Percentiles rank a stretch among this genome's conserved stretches.
Evolutionary conservation across 2,797 vertebrate genomes (phyloP).

Genomic region (Cyclura pinguis): DNA sequence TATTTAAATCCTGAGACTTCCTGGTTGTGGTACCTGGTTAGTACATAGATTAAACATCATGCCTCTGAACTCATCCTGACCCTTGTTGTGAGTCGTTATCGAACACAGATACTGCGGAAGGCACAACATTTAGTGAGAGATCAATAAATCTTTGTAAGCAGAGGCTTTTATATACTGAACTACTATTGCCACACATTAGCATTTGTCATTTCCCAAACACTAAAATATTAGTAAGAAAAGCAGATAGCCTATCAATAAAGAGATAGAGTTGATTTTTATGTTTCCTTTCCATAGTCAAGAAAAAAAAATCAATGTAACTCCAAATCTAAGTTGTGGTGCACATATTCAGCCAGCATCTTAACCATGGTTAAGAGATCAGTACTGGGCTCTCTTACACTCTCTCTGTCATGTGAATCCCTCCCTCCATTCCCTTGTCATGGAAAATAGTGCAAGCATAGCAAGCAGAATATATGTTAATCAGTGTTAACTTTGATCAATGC

Average conservation of each 20-base stretch:
- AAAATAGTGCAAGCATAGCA: background rate
- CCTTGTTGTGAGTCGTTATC: constrained; percentile 35
- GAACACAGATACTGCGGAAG: constrained; percentile 38
- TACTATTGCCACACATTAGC: constrained; percentile 21
- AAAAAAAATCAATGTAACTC: background rate
- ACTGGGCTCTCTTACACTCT: background rate
- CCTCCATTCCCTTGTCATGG: background rate
- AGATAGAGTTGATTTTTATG: constrained; percentile 15
- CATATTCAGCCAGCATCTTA: background rate
- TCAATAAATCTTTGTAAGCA: constrained; percentile 46
- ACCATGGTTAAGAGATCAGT: background rate
- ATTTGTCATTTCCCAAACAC: constrained; percentile 33
- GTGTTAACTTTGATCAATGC: background rate
- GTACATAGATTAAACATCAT: constrained; percentile 33
- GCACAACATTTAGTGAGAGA: constrained; percentile 34
- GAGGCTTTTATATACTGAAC: constrained; percentile 34
- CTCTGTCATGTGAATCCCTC: background rate
- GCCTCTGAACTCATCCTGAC: constrained; percentile 33
- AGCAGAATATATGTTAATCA: background rate
- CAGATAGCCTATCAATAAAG: constrained; percentile 10
- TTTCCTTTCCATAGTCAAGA: constrained; percentile 23
- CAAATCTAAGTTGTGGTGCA: background rate
- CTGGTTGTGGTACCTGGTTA: constrained; percentile 20
- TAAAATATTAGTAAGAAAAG: constrained; percentile 48
- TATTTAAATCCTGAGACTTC: background rate